Percentiles rank a stretch among this genome's conserved stretches.
Conservation (phyloP, 1,140 invertebrate genomes). For the Dinoponera quadriceps region DNA sequence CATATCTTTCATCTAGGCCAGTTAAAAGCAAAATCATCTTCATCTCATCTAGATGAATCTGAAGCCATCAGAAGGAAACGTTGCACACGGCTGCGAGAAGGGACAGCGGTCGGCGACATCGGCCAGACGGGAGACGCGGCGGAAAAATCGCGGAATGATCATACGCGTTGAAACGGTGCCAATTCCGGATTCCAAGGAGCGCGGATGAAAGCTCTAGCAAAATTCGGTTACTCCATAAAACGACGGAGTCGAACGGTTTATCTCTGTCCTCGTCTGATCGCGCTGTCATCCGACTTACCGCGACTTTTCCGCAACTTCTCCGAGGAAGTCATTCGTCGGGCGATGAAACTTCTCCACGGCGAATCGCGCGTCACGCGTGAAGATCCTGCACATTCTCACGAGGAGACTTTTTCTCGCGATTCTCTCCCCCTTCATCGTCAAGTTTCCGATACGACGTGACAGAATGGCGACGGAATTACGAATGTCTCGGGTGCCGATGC, state of each 20-base stretch:
- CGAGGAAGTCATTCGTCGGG: not conserved
- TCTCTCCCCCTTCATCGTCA: not conserved
- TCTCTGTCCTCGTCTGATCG: not conserved
- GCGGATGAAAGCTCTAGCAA: not conserved
- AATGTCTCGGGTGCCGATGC: too few species aligned
- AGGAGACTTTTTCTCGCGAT: not conserved
- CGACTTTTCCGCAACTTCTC: constrained; percentile 1
- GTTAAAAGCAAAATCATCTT: too few species aligned
- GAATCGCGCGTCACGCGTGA: not conserved
- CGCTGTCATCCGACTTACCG: not conserved
- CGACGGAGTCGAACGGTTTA: not conserved
- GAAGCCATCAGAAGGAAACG: too few species aligned
- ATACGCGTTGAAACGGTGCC: constrained; percentile 32
- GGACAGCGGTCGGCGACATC: not conserved
- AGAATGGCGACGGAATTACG: too few species aligned
- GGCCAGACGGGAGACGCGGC: not conserved
- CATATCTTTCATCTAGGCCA: too few species aligned
- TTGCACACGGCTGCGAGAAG: not conserved
- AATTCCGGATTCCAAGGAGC: constrained; percentile 2
- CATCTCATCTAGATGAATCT: too few species aligned
- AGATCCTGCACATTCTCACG: not conserved
- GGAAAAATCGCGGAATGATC: constrained; percentile 17
- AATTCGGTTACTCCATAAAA: constrained; percentile 27
- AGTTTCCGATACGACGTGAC: too few species aligned
- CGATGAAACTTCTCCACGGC: not conserved